phyloP scores from a whole-genome alignment of 2,888 invertebrate genomes.

The Quadriops clusia region DNA sequence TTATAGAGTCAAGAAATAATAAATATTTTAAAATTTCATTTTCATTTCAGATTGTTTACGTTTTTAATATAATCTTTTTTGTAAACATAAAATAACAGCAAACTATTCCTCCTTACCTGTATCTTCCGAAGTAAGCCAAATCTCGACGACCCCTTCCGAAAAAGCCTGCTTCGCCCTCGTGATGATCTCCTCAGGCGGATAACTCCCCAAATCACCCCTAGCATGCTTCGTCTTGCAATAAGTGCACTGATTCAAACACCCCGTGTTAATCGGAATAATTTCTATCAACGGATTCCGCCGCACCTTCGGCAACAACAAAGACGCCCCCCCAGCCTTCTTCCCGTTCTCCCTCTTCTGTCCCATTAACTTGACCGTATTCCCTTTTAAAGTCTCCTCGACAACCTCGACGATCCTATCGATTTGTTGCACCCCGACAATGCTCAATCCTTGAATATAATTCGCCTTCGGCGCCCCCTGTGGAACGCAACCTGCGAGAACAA shows the following conservation, averaged over 20 bases:
- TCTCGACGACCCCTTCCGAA: conserved; percentile 84
- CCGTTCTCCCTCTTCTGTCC: conserved; percentile 73
- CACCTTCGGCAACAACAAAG: conserved; percentile 82
- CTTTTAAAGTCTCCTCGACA: conserved; percentile 94
- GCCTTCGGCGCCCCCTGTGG: conserved; percentile 84
- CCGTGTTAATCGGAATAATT: conserved; percentile 92
- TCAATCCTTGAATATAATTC: conserved; percentile 60
- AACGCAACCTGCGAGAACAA: conserved; percentile 96
- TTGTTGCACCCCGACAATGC: conserved; percentile 96
- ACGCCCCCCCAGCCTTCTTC: conserved; percentile 76
- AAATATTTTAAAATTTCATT: too few species aligned
- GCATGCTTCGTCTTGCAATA: conserved; percentile 99
- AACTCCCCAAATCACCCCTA: conserved; percentile 91
- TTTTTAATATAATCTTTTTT: too few species aligned
- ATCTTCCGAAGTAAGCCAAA: conserved; percentile 97
- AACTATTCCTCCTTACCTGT: conserved; percentile 63
- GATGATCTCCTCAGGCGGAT: conserved; percentile 80
- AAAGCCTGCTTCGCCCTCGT: conserved; percentile 78
- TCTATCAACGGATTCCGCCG: conserved; percentile 92
- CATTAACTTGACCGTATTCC: conserved; percentile 41
- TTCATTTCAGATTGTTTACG: too few species aligned
- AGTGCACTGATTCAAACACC: conserved; percentile 95
- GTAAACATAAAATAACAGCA: too few species aligned
- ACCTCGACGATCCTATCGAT: conserved; percentile 96
- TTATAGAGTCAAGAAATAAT: too few species aligned